A percentile compares a stretch with the other conserved stretches of the same genome.
Conservation (phyloP, 2,888 invertebrate species). For the Calliphora vomitoria region DNA sequence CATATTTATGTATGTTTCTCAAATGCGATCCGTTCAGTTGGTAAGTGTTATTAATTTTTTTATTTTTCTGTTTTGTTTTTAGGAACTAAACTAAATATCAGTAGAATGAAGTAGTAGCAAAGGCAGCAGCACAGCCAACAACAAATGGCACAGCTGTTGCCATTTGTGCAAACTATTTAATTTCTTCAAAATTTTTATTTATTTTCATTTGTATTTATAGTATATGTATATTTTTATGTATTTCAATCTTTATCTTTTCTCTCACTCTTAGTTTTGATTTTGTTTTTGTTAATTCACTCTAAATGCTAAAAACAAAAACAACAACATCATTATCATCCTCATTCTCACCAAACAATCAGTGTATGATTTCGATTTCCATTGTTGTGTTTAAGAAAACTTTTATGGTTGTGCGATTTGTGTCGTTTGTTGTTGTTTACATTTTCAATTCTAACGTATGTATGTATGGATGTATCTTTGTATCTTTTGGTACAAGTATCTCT, state of each 20-base stretch:
- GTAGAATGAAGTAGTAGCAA: not conserved
- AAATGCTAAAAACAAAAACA: not conserved
- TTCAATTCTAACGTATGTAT: slow-evolving; percentile 4
- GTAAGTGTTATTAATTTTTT: slow-evolving; percentile 65
- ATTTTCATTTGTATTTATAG: slow-evolving; percentile 48
- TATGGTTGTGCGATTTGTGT: slow-evolving; percentile 67
- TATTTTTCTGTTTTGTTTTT: slow-evolving; percentile 29
- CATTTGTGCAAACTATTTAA: slow-evolving; percentile 68
- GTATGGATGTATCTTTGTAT: not conserved
- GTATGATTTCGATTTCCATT: slow-evolving; percentile 31
- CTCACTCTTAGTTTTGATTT: not conserved
- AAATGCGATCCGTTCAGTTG: slow-evolving; percentile 32
- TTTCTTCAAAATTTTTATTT: slow-evolving; percentile 38
- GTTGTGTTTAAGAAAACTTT: slow-evolving; percentile 54
- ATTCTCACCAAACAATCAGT: slow-evolving; percentile 1
- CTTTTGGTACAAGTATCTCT: not conserved
- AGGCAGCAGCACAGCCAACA: not conserved
- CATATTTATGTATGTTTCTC: too few relatives aligned
- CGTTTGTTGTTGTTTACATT: slow-evolving; percentile 38
- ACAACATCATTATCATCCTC: not conserved
- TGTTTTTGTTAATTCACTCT: not conserved
- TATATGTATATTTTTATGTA: slow-evolving; percentile 19
- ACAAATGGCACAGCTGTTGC: slow-evolving; percentile 69
- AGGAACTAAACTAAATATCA: slow-evolving; percentile 55
- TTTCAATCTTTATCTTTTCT: slow-evolving; percentile 11